phyloP scores from a whole-genome alignment of 2,113 vertebrate genomes.

The Falco punctatus region DNA sequence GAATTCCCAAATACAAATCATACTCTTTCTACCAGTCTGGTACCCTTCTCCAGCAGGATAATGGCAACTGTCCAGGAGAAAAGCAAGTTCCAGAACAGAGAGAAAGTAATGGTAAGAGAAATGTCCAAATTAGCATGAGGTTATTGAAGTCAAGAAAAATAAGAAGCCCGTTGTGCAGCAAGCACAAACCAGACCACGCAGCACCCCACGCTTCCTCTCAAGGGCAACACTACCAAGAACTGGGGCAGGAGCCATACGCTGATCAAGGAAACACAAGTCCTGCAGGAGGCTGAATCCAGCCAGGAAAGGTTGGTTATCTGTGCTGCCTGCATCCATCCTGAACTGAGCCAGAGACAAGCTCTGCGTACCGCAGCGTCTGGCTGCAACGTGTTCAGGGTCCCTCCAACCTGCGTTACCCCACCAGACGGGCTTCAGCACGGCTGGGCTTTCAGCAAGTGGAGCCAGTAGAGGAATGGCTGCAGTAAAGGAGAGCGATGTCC shows the following conservation, averaged over 20 bases:
- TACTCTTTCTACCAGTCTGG: neutral
- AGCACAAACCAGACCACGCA: neutral
- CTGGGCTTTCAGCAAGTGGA: neutral
- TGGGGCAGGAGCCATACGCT: neutral
- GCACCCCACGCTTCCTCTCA: neutral
- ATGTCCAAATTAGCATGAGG: neutral
- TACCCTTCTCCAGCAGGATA: neutral
- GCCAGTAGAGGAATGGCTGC: neutral
- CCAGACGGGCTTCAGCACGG: neutral
- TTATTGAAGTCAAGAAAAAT: neutral
- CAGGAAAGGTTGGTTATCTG: neutral
- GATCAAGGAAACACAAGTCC: neutral
- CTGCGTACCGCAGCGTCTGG: accelerated
- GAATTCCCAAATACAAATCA: neutral
- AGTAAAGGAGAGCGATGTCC: neutral
- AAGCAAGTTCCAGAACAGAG: neutral
- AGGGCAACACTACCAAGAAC: neutral
- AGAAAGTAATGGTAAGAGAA: neutral
- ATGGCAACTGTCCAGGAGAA: neutral
- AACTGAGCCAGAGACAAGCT: neutral
- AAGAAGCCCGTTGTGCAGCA: neutral
- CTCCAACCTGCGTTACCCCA: neutral
- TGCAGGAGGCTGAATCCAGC: neutral
- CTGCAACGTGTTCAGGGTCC: too few species aligned
- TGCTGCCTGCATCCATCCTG: neutral